phyloP scores from a whole-genome alignment of 1,140 invertebrate genomes.

The Aphaenogaster rudis region DNA sequence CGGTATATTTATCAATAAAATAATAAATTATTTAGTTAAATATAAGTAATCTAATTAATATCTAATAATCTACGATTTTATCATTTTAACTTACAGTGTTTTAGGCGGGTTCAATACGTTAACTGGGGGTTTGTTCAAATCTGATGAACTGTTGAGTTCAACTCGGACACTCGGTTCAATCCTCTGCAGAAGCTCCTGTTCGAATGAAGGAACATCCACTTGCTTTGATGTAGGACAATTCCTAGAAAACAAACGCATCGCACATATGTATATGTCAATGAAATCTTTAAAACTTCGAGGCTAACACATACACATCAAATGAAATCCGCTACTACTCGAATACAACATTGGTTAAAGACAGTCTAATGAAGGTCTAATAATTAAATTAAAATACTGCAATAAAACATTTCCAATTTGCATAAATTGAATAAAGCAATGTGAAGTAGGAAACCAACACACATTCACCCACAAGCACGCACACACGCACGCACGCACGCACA shows the following conservation, averaged over 20 bases:
- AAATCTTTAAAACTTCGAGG: background rate
- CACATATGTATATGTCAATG: background rate
- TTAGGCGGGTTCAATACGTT: slow-evolving; percentile 73
- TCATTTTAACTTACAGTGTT: slow-evolving; percentile 75
- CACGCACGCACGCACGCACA: too few species aligned
- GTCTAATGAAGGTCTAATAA: too few species aligned
- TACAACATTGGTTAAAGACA: background rate
- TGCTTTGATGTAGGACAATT: slow-evolving; percentile 79
- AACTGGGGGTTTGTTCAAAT: slow-evolving; percentile 78
- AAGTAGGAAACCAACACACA: too few species aligned
- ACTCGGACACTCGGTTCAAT: slow-evolving; percentile 87
- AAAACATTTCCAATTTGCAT: background rate
- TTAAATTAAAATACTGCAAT: background rate
- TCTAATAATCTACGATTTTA: slow-evolving; percentile 18
- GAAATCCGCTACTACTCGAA: background rate
- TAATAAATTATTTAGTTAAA: slow-evolving; percentile 1
- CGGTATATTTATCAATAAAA: background rate
- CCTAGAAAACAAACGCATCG: slow-evolving; percentile 74
- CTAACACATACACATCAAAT: background rate
- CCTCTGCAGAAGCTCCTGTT: slow-evolving; percentile 90
- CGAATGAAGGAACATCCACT: slow-evolving; percentile 85
- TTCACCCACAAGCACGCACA: too few species aligned
- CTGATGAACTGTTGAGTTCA: slow-evolving; percentile 83
- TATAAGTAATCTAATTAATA: background rate
- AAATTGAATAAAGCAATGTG: too few species aligned